Conservation (phyloP, 2,888 invertebrate species). For the Myopa tessellatipennis region DNA sequence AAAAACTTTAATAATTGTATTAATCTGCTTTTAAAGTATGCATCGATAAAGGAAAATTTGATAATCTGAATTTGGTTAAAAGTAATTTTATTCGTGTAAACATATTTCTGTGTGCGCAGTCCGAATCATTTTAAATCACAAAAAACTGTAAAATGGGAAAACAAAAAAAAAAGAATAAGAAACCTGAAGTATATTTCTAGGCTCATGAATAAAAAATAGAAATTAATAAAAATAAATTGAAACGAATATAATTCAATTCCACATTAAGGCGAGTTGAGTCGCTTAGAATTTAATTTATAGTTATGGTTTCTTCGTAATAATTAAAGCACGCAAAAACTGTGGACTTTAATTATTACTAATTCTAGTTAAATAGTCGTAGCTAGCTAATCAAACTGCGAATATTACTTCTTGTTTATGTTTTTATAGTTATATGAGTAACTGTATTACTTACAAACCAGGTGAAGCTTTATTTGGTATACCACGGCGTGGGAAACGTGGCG, state of each 20-base stretch:
- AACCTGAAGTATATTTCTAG: background rate
- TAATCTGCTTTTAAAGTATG: background rate
- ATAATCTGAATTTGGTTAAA: slow-evolving; percentile 14
- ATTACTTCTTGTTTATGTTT: background rate
- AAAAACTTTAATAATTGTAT: no score
- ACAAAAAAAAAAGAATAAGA: slow-evolving; percentile 39
- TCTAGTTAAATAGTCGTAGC: no score
- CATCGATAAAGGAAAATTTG: background rate
- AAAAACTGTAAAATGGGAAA: slow-evolving; percentile 47
- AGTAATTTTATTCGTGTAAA: slow-evolving; percentile 18
- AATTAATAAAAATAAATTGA: background rate
- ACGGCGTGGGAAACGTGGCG: slow-evolving; percentile 56
- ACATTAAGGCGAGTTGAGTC: no score
- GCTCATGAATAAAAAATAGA: background rate
- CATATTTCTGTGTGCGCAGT: slow-evolving; percentile 27
- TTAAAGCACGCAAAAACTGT: no score
- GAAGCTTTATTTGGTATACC: slow-evolving; percentile 57
- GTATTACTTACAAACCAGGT: slow-evolving; percentile 59
- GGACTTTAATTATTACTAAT: no score
- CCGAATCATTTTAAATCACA: slow-evolving; percentile 46
- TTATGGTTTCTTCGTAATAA: background rate
- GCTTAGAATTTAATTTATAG: background rate
- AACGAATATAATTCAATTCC: background rate
- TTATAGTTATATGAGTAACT: background rate
- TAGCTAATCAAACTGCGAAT: background rate